Conservation (phyloP, 2,888 invertebrate species). For the Pachymerium ferrugineum region DNA sequence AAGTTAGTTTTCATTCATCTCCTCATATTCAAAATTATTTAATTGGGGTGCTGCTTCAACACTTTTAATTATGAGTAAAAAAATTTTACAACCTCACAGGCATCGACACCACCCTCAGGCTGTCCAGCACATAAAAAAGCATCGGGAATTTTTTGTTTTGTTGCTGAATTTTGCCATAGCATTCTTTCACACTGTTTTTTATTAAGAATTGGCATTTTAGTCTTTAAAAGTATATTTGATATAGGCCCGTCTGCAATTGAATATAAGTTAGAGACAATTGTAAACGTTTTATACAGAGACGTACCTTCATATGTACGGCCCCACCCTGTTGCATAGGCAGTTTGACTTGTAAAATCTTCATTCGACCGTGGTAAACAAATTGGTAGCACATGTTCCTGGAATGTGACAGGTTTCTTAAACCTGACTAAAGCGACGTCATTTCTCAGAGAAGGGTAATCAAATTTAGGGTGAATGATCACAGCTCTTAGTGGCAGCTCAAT, state of each 20-base stretch:
- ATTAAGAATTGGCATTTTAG: conserved; percentile 88
- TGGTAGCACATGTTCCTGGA: conserved; percentile 61
- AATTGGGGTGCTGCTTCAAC: not conserved
- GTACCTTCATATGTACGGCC: conserved; percentile 68
- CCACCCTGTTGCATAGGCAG: conserved; percentile 91
- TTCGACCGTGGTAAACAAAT: conserved; percentile 86
- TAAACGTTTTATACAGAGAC: too few species aligned
- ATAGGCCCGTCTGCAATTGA: conserved; percentile 49
- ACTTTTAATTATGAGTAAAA: not conserved
- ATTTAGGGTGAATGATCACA: conserved; percentile 34
- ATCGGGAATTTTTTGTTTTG: conserved; percentile 44
- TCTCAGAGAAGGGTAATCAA: conserved; percentile 32
- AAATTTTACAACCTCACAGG: conserved; percentile 68
- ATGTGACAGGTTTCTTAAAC: conserved; percentile 60
- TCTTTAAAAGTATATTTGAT: conserved; percentile 83
- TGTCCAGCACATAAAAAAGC: conserved; percentile 90
- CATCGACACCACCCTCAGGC: conserved; percentile 83
- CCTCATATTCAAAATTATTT: not conserved
- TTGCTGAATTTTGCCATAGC: conserved; percentile 57
- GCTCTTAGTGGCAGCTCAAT: conserved; percentile 9
- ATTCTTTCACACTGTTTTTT: conserved; percentile 63
- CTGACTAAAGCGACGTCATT: conserved; percentile 33
- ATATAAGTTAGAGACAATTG: not conserved
- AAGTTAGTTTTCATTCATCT: not conserved
- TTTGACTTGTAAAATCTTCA: conserved; percentile 81